Percentiles rank a stretch among this genome's conserved stretches.
Evolutionary conservation across 2,797 vertebrate species (phyloP).

Genomic region (Danionella dracula): DNA sequence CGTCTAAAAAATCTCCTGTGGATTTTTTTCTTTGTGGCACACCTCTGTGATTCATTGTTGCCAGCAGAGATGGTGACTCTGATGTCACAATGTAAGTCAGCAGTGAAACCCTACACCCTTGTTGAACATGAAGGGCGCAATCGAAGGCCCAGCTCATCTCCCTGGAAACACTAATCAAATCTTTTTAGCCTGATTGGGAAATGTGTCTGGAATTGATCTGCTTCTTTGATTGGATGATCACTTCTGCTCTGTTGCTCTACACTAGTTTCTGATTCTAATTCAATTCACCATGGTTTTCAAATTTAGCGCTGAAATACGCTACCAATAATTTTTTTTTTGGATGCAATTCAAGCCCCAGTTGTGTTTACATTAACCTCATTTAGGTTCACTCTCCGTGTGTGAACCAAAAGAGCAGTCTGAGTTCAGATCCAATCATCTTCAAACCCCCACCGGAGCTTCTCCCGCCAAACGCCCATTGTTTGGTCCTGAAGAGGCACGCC

Average conservation of each 20-base stretch:
- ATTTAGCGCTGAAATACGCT: too few relatives aligned
- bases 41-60: not conserved
- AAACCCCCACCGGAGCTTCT: too few relatives aligned
- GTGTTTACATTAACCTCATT: too few relatives aligned
- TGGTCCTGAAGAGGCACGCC: not conserved
- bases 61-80: not conserved
- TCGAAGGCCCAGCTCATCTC: not conserved
- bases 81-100: conserved; percentile 4
- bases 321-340: too few relatives aligned
- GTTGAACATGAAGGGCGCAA: not conserved
- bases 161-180: conserved; percentile 5
- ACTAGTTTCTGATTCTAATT: not conserved
- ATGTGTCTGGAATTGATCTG: not conserved
- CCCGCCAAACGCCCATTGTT: conserved; percentile 14
- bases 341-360: not conserved
- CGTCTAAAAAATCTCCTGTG: too few relatives aligned
- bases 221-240: not conserved
- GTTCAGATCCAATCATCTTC: too few relatives aligned
- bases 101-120: not conserved
- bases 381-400: too few relatives aligned
- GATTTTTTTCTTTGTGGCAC: not conserved
- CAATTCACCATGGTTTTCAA: not conserved
- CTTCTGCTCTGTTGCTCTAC: not conserved
- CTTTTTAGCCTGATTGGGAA: conserved; percentile 5
- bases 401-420: not conserved